These are phyloP conservation scores for Conus betulinus DNA, from an alignment of 1,140 invertebrate species.

Conservation along the genomic window DNA sequence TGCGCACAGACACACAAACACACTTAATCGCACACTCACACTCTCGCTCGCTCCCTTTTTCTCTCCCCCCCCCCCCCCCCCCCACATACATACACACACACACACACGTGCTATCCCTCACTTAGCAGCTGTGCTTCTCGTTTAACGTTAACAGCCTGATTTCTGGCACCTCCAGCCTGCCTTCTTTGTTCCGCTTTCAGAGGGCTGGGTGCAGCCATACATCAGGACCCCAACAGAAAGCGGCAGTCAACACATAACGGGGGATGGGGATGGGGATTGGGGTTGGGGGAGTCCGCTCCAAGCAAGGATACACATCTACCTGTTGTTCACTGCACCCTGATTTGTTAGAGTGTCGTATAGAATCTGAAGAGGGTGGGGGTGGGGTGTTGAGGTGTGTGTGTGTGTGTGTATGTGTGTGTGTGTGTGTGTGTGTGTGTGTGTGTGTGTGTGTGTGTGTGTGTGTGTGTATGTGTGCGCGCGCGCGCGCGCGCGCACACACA, in stretches of 20 bases:
- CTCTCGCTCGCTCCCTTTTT: not conserved
- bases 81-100: not conserved
- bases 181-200: not conserved
- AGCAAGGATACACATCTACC: too few species aligned
- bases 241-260: too few species aligned
- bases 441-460: constrained; percentile 15
- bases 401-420: not conserved
- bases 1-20: not conserved
- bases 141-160: not conserved
- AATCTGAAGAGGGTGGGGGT: too few species aligned
- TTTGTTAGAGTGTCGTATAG: too few species aligned
- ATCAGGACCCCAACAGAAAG: too few species aligned
- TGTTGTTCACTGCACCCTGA: too few species aligned
- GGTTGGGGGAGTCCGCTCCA: too few species aligned
- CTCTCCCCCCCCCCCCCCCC: not conserved
- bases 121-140: not conserved
- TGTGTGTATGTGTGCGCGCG: constrained; percentile 4
- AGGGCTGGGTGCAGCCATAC: too few species aligned
- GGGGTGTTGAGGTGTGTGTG: too few species aligned
- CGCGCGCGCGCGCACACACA: not conserved
- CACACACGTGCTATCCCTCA: not conserved
- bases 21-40: not conserved
- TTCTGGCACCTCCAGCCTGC: not conserved
- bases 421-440: constrained; percentile 15
- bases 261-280: too few species aligned